These are phyloP conservation scores for Drosophila orosa DNA, from an alignment of 1,140 invertebrate species.

Conservation along the genomic window DNA sequence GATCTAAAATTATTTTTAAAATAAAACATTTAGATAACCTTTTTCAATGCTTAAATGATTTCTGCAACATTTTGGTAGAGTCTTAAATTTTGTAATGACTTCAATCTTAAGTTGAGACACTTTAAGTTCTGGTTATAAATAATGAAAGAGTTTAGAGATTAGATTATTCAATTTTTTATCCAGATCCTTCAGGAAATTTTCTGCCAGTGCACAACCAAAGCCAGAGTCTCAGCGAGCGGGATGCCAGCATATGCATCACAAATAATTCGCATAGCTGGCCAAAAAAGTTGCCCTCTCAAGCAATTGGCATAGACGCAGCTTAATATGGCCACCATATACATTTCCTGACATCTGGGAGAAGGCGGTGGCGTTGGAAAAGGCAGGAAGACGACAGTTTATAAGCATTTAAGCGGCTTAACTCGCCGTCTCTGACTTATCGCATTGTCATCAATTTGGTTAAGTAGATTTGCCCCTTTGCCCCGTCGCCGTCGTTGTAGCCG, in stretches of 20 bases:
- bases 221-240: not conserved
- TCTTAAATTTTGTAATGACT: no score
- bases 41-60: not conserved
- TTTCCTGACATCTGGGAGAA: slow-evolving; percentile 4
- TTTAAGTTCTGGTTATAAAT: not conserved
- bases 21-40: not conserved
- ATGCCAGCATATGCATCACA: slow-evolving; percentile 58
- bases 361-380: not conserved
- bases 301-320: slow-evolving; percentile 48
- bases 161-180: no score
- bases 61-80: not conserved
- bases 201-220: slow-evolving; percentile 4
- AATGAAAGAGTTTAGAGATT: no score
- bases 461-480: slow-evolving; percentile 57
- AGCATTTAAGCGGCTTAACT: slow-evolving; percentile 74
- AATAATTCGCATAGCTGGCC: slow-evolving; percentile 60
- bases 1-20: not conserved
- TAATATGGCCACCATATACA: slow-evolving; percentile 32
- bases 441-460: slow-evolving; percentile 79
- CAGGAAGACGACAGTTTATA: slow-evolving; percentile 57
- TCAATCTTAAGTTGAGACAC: not conserved
- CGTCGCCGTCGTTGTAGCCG: no score
- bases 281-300: slow-evolving; percentile 53
- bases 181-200: not conserved
- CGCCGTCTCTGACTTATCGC: slow-evolving; percentile 73